Evolutionary conservation across 2,797 vertebrate species (phyloP).

Genomic region (Moxostoma hubbsi): DNA sequence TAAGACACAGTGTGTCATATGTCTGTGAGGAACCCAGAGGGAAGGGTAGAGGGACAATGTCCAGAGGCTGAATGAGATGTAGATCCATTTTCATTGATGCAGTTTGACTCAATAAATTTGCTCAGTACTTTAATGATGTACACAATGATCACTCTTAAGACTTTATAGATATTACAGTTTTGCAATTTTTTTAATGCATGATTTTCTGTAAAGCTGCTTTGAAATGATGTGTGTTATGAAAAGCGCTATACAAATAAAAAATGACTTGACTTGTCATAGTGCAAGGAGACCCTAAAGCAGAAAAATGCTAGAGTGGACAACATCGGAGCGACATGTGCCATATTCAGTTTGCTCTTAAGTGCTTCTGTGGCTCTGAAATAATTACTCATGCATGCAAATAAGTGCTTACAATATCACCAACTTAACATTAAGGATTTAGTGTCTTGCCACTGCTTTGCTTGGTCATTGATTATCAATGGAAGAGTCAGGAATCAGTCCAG

Average conservation of each 20-base stretch:
- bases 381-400: not conserved
- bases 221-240: too few species aligned
- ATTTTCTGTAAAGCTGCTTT: too few species aligned
- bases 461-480: not conserved
- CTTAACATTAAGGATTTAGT: not conserved
- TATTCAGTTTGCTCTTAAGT: not conserved
- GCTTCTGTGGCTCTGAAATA: not conserved
- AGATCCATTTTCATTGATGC: constrained; percentile 11
- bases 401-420: not conserved
- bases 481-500: not conserved
- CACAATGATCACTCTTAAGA: too few species aligned
- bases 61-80: not conserved
- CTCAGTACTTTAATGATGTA: not conserved
- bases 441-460: not conserved
- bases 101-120: not conserved
- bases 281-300: not conserved
- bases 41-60: constrained; percentile 9
- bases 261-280: not conserved
- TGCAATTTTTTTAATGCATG: too few species aligned
- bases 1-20: not conserved
- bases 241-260: too few species aligned
- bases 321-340: not conserved
- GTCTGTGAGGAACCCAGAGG: constrained; percentile 17
- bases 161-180: too few species aligned
- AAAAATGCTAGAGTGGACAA: not conserved